Conservation (phyloP, 2,113 vertebrate genomes). For the Copsychus sechellarum region DNA sequence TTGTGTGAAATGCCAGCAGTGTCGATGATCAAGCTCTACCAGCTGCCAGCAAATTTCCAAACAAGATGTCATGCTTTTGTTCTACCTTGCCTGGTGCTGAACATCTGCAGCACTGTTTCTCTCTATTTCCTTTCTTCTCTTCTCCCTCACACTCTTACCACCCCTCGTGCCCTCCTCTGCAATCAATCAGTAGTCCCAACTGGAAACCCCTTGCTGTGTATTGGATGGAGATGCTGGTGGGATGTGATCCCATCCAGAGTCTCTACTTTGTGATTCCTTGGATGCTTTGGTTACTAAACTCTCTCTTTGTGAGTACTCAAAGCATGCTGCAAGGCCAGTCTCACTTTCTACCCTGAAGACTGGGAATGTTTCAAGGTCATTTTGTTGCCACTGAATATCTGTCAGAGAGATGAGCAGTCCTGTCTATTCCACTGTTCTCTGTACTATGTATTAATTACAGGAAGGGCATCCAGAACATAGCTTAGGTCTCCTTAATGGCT, state of each 20-base stretch:
- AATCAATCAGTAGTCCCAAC: background rate
- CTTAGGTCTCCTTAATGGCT: slow-evolving; percentile 5
- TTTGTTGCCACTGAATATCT: background rate
- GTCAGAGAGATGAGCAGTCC: background rate
- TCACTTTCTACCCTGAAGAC: background rate
- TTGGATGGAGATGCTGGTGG: background rate
- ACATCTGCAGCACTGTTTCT: background rate
- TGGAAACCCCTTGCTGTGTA: background rate
- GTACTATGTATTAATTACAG: slow-evolving; percentile 1
- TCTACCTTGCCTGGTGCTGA: background rate
- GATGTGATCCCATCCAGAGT: background rate
- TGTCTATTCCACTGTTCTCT: background rate
- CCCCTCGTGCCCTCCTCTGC: background rate
- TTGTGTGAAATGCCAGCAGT: rapidly evolving
- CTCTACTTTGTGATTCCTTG: background rate
- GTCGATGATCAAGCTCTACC: background rate
- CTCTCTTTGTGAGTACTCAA: background rate
- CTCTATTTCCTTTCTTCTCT: background rate
- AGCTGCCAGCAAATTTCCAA: background rate
- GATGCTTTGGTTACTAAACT: background rate
- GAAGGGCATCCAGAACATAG: slow-evolving; percentile 10
- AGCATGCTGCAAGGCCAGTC: background rate
- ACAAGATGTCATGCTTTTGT: rapidly evolving
- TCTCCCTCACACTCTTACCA: background rate
- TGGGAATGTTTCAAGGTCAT: background rate